Evolutionary conservation across 2,797 vertebrate genomes (phyloP), one percentile per base, ranked within the genome.

Genomic region (Spinus olivaceus): DNA sequence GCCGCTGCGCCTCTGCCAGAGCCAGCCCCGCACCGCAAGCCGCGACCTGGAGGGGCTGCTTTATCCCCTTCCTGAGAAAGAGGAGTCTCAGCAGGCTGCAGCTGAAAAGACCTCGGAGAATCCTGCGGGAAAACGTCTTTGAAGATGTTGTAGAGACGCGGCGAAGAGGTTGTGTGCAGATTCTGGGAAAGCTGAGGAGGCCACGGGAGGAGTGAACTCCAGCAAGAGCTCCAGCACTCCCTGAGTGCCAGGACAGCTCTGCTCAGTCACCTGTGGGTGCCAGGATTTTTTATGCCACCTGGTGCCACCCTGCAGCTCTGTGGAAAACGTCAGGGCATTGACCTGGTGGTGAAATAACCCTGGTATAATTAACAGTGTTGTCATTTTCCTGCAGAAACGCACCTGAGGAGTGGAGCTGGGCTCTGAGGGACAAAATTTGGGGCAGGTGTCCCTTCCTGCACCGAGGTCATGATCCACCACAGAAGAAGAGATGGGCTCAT

Each of bases 41-140:
- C 65, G 35, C 60, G 95, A 98, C 98, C 98, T 95, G 97, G 94
- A 97, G 97, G 94, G 97, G 70, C 96, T 92, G 93, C 0, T 27
- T 88, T 3, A 20, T 3, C 39, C 64, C 41, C 37, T 37, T 10
- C 24, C 66, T 2, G 22, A 61, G n/a, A 28, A 46, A 42, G 50
- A 37, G 44, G 78, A 49, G 53, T 91, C 96, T 95, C 97, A 94
- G 97, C 97, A 90, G 96, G 94, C 97, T 97, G 97, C 98, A 94
- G 98, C 96, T 96, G 97, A 96, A 91, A 27, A 53, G 80, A 72
- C 18, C n/a, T 22, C 4, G 47, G 81, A 49, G 46, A 88, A 81
- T 97, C 98, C 97, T 92, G 78, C 1, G 14, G 88, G 98, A 98
- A 96, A 96, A 89, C 77, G 79, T 84, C 97, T 97, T 97, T 97